phyloP scores from a whole-genome alignment of 2,888 invertebrate genomes.

The Pammene fasciana region DNA sequence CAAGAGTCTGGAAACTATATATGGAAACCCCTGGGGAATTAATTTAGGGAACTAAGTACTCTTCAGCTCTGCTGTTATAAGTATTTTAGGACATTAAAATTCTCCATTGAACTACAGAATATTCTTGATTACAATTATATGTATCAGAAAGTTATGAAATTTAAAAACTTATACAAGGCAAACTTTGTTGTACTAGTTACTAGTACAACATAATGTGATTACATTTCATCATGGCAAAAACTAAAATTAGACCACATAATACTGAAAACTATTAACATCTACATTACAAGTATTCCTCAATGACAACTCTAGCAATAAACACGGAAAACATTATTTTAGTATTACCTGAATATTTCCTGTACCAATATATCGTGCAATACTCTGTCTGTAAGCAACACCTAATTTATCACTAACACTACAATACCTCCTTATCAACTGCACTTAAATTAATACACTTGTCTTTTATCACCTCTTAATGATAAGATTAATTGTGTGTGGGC shows the following conservation, averaged over 20 bases:
- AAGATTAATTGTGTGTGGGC: constrained; percentile 29
- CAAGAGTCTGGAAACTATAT: no score
- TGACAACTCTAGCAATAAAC: constrained; percentile 3
- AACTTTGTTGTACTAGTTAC: not conserved
- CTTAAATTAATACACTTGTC: constrained; percentile 27
- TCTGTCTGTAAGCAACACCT: not conserved
- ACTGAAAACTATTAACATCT: no score
- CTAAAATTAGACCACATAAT: not conserved
- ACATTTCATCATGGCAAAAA: not conserved
- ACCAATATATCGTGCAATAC: not conserved
- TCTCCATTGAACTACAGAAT: no score
- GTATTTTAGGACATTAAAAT: no score
- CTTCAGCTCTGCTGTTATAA: no score
- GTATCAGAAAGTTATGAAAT: no score
- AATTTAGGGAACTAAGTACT: no score
- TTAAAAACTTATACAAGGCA: no score
- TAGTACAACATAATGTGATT: not conserved
- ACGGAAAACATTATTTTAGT: constrained; percentile 25
- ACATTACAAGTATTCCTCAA: not conserved
- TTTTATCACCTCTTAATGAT: constrained; percentile 30
- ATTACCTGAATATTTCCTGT: constrained; percentile 30
- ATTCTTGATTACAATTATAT: no score
- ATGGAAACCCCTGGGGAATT: no score
- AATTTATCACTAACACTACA: not conserved
- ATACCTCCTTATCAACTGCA: constrained; percentile 16